Evolutionary conservation across 2,888 invertebrate genomes (phyloP), one percentile per base, ranked within the genome.

Genomic region (Apamea crenata): DNA sequence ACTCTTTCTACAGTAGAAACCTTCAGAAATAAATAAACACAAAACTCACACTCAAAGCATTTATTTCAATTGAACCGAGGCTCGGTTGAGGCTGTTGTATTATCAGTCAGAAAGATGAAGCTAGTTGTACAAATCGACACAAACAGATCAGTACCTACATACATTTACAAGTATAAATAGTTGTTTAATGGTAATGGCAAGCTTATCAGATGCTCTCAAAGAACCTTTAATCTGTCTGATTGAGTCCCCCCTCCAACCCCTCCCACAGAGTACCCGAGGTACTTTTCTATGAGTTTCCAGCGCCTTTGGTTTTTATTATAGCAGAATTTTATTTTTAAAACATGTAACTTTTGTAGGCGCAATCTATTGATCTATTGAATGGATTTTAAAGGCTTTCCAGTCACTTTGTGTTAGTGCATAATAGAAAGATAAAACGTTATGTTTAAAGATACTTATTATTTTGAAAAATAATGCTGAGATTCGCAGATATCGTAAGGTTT

Each of bases 201-300:
- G 70, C 78, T 88, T 91, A 92, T 91, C 92, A 87, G 89, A 89
- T 89, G 86, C 84, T 86, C 83, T 92, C 89, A 91, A 92, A 92
- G 91, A 89, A 85, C 91, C 93, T 94, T 94, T 94, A 94, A 94
- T 95, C 94, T 93, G 85, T 89, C 88, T 93, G 93, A 95, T 94
- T 94, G 94, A 93, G 89, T 25, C 25, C 88, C 88, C 86, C 87
- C 70, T 61, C 61, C 56, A 56, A n/a, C 56, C 12, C 10, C 36
- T 32, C 63, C 10, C 59, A 85, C 81, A 66, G 47, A 63, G 36
- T 32, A 63, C 14, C 61, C n/a, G 25, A 70, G 59, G n/a, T 80
- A 84, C 78, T 78, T 87, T 82, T 83, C 74, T 77, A 75, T 67
- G 74, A 73, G 67, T 73, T 74, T 83, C 67, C 29, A 80, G 79